Percentiles rank a stretch among this genome's conserved stretches.
phyloP scores from a whole-genome alignment of 2,888 invertebrate species.

The Isotomurus palustris region DNA sequence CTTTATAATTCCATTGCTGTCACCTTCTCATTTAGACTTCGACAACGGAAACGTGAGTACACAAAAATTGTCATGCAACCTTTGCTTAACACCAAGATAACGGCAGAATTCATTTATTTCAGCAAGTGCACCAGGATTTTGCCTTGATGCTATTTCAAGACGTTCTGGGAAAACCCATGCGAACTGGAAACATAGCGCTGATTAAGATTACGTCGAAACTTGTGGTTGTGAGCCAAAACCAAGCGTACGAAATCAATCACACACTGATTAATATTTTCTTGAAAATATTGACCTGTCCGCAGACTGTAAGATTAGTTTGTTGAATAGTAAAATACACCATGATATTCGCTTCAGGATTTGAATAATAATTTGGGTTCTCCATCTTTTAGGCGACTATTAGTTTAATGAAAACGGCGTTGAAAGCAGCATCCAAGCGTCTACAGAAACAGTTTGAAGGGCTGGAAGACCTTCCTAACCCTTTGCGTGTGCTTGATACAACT shows the following conservation, averaged over 20 bases:
- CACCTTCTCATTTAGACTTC: not conserved
- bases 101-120: not conserved
- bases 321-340: not conserved
- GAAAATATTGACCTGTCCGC: not conserved
- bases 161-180: not conserved
- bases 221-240: not conserved
- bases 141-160: not conserved
- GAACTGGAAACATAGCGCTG: not conserved
- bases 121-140: not conserved
- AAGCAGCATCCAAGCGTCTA: not conserved
- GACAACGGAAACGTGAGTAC: not conserved
- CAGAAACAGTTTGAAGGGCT: not conserved
- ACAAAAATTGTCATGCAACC: not conserved
- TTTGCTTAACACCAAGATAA: not conserved
- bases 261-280: not conserved
- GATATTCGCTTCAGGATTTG: not conserved
- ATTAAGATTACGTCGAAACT: not conserved
- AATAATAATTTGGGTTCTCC: conserved; percentile 1
- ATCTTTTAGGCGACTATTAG: conserved; percentile 1
- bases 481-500: not conserved
- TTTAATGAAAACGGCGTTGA: not conserved
- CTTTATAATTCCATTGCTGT: conserved; percentile 2
- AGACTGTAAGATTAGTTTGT: conserved; percentile 6
- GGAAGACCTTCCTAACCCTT: not conserved
- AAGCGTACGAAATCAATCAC: not conserved